phyloP scores from a whole-genome alignment of 2,113 vertebrate species.

The Riparia riparia region DNA sequence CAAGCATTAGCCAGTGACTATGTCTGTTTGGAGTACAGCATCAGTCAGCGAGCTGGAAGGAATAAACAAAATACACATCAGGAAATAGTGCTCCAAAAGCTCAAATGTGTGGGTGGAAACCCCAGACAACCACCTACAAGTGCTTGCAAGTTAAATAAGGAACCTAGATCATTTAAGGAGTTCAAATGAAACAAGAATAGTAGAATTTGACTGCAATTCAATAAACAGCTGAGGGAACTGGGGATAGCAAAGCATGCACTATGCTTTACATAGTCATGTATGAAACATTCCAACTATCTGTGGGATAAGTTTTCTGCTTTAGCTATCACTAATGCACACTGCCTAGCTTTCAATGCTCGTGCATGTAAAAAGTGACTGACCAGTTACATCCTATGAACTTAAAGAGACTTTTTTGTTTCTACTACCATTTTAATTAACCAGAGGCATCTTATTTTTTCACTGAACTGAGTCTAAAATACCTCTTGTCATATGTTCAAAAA shows the following conservation, averaged over 20 bases:
- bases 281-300: not conserved
- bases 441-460: not conserved
- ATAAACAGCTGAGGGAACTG: not conserved
- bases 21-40: constrained; percentile 70
- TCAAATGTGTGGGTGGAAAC: constrained; percentile 49
- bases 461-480: not conserved
- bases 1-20: constrained; percentile 71
- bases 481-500: not conserved
- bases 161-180: not conserved
- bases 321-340: not conserved
- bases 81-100: constrained; percentile 63
- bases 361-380: not conserved
- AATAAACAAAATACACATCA: constrained; percentile 71
- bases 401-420: not conserved
- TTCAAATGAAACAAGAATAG: constrained; percentile 20
- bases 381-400: not conserved
- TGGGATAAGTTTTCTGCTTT: not conserved
- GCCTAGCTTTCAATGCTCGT: not conserved
- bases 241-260: constrained; percentile 43
- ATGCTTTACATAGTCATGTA: constrained; percentile 10
- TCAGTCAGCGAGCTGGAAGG: constrained; percentile 71
- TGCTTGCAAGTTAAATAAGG: constrained; percentile 1
- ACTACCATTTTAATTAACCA: not conserved
- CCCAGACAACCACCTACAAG: constrained; percentile 25
- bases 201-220: constrained; percentile 7